phyloP scores from a whole-genome alignment of 2,888 invertebrate species.

The Ethmia dodecea region DNA sequence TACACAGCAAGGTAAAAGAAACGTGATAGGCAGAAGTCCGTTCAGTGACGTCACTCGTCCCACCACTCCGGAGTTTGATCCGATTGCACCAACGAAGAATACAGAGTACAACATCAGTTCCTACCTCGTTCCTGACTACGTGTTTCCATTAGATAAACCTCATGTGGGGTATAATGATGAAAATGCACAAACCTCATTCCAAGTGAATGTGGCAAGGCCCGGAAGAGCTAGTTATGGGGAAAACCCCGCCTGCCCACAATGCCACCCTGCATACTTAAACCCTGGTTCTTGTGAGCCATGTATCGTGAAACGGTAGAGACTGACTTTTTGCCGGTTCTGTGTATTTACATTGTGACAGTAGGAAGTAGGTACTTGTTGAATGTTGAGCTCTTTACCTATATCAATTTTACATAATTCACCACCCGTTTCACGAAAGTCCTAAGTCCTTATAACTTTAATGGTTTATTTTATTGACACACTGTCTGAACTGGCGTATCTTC shows the following conservation, averaged over 20 bases:
- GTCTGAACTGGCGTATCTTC: too few species aligned
- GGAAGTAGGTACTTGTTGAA: too few species aligned
- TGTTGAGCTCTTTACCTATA: too few species aligned
- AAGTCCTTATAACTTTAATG: too few species aligned
- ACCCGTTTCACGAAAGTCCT: too few species aligned
- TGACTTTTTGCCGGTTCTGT: too few species aligned
- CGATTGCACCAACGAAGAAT: conserved; percentile 38
- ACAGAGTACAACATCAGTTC: conserved; percentile 77
- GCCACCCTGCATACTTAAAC: conserved; percentile 79
- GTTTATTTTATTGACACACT: too few species aligned
- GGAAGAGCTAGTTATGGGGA: conserved; percentile 73
- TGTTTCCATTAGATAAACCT: conserved; percentile 77
- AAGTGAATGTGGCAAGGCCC: conserved; percentile 69
- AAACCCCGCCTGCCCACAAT: conserved; percentile 79
- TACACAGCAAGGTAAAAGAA: conserved; percentile 29
- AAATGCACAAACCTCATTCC: conserved; percentile 79
- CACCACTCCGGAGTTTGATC: conserved; percentile 39
- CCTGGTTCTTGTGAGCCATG: conserved; percentile 82
- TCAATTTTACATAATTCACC: too few species aligned
- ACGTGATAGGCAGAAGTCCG: conserved; percentile 41
- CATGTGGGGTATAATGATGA: conserved; percentile 78
- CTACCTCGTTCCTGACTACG: conserved; percentile 79
- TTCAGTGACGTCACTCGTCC: conserved; percentile 50
- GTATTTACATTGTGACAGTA: too few species aligned
- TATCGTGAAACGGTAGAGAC: conserved; percentile 74